Percentiles rank a stretch among this genome's conserved stretches.
phyloP scores from a whole-genome alignment of 2,113 vertebrate genomes.

The Poeciliopsis turrubarensis region DNA sequence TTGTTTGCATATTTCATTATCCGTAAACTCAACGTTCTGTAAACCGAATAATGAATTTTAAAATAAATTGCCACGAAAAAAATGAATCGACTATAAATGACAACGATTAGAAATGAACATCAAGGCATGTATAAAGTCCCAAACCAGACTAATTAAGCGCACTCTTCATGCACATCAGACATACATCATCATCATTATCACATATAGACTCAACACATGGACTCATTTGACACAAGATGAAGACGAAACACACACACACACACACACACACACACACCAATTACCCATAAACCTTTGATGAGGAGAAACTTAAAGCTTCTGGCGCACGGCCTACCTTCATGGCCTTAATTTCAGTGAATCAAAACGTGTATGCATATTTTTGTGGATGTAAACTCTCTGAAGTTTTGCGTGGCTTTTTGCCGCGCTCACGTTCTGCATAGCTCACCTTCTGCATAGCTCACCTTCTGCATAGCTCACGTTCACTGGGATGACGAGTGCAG shows the following conservation, averaged over 20 bases:
- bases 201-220: neutral
- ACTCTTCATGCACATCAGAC: neutral
- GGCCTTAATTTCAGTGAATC: too few species aligned
- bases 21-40: neutral
- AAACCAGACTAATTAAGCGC: neutral
- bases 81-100: neutral
- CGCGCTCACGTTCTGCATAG: too few species aligned
- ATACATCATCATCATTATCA: neutral
- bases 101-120: neutral
- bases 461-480: too few species aligned
- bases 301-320: neutral
- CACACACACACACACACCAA: neutral
- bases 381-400: neutral
- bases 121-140: neutral
- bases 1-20: conserved; percentile 1
- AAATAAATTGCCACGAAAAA: neutral
- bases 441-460: too few species aligned
- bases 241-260: neutral
- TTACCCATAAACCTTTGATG: neutral
- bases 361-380: neutral
- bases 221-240: neutral
- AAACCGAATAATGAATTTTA: neutral
- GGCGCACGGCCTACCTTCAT: too few species aligned
- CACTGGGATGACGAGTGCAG: too few species aligned
- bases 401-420: neutral